These are phyloP conservation scores for Chrosomus eos DNA, from an alignment of 2,797 vertebrate species.

Conservation along the genomic window DNA sequence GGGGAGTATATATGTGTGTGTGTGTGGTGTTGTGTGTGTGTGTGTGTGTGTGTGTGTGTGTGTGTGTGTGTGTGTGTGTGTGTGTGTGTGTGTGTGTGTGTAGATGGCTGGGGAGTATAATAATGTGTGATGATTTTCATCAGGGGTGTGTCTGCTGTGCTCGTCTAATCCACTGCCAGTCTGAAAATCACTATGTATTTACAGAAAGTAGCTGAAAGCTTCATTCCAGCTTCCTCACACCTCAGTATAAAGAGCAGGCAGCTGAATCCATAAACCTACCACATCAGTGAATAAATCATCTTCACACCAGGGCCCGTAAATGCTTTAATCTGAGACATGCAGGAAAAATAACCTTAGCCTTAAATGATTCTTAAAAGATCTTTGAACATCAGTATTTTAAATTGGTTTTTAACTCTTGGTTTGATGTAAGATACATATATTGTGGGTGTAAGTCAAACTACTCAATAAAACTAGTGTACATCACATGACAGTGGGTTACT, in stretches of 20 bases:
- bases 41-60: conserved; percentile 5
- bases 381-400: background rate
- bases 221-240: conserved; percentile 23
- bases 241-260: conserved; percentile 2
- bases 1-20: conserved; percentile 11
- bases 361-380: conserved; percentile 1
- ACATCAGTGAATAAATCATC: conserved; percentile 22
- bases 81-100: conserved; percentile 5
- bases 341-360: background rate
- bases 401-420: no score
- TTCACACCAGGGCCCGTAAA: background rate
- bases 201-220: conserved; percentile 4
- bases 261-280: conserved; percentile 18
- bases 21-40: background rate
- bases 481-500: background rate
- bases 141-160: conserved; percentile 35
- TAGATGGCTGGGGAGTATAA: background rate
- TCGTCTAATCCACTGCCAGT: conserved; percentile 32
- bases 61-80: conserved; percentile 2
- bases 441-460: background rate
- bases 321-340: background rate
- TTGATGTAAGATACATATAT: background rate
- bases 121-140: conserved; percentile 12
- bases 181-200: conserved; percentile 43
- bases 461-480: background rate